Percentiles rank a stretch among this genome's conserved stretches.
Conservation (phyloP, 2,113 vertebrate genomes). For the Cynopterus brachyotis region DNA sequence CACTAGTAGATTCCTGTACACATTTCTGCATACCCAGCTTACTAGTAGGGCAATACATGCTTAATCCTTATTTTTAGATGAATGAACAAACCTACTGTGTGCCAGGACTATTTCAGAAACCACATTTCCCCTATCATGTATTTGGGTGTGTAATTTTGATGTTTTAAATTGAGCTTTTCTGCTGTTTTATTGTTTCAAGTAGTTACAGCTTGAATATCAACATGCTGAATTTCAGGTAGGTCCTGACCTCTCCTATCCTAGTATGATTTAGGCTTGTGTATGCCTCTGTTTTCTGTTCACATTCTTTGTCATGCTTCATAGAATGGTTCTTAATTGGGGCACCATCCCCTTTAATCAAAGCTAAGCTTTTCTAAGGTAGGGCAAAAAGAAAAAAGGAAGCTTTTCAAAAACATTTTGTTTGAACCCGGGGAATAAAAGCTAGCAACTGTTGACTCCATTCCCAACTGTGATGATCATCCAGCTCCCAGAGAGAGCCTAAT, state of each 20-base stretch:
- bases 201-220: neutral
- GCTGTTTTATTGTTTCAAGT: neutral
- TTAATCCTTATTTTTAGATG: neutral
- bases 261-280: too few relatives aligned
- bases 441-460: neutral
- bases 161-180: neutral
- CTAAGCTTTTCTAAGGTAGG: neutral
- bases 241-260: neutral
- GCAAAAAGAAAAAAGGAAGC: rapidly evolving
- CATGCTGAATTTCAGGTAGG: neutral
- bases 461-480: rapidly evolving
- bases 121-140: neutral
- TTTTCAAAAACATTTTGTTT: neutral
- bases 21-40: neutral
- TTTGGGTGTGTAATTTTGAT: neutral
- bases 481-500: neutral
- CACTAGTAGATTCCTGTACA: neutral
- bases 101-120: neutral
- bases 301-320: neutral
- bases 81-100: neutral
- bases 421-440: neutral
- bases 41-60: neutral
- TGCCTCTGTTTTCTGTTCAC: neutral
- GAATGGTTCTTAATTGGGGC: neutral
- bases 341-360: neutral